Base-by-base conservation (phyloP, 2,797 vertebrate genomes). In the Gadopsis bispinosus region DNA sequence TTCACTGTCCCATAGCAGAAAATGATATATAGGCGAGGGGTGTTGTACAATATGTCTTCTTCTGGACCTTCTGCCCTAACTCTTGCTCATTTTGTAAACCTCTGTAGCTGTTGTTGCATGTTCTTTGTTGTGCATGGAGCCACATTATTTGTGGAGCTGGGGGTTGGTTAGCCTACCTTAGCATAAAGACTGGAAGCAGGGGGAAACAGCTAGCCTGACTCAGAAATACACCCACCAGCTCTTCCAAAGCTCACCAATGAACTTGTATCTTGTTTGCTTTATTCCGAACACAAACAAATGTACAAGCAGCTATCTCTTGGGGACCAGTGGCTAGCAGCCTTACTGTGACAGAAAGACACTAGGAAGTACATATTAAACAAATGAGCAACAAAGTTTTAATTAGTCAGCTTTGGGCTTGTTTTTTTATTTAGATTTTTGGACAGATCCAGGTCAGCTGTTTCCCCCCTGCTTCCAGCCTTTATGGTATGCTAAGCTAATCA, bases 1-100 rank as follows among this genome's bases (percentile, higher is more conserved):
- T 80, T 77, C 43, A 69, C 48, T 39, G 48, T 77, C 50, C 80
- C 61, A 22, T 9, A 47, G 67, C 43, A 43, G 75, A 69, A 66
- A 82, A 75, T 53, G n/a, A 56, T 22, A 47, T 29, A 66, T 54
- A 2, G 9, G 59, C 6, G 17, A 47, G 22, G 11, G 29, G 20
- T 20, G 53, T 35, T 69, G 29, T 11, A 53, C 73, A 75, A 39
- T 13, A 83, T 76, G 79, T 60, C 63, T 68, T 73, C 47, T 16
- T 62, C 48, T 47, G 16, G 72, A 33, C 22, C 72, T 50, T 68
- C 47, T 76, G 2, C 2, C 31, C 63, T 31, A 31, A 69, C 65
- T 68, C 48, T 13, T 31, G 11, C 45, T 10, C 5, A 0, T 50
- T 55, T 43, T 22, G n/a, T 29, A 58, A 58, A 78, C 59, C 39